These are phyloP conservation scores for Danaus chrysippus DNA, from an alignment of 2,888 invertebrate genomes.

Conservation along the genomic window DNA sequence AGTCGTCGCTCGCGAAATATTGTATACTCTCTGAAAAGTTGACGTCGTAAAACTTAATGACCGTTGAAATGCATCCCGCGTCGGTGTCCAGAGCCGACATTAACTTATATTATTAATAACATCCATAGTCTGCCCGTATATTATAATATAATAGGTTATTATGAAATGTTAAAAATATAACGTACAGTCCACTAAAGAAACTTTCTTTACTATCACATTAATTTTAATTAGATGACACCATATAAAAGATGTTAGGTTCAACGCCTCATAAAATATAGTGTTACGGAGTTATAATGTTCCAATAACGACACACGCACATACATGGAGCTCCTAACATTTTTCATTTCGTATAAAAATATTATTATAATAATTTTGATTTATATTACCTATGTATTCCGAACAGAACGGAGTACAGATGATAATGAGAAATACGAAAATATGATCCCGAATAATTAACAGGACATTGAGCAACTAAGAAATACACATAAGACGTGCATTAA, in stretches of 20 bases:
- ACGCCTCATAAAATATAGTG: too few relatives aligned
- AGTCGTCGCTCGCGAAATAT: slow-evolving; percentile 39
- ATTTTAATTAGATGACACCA: slow-evolving; percentile 5
- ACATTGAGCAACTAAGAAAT: too few relatives aligned
- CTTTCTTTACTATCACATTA: not conserved
- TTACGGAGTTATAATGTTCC: too few relatives aligned
- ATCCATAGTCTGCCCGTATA: not conserved
- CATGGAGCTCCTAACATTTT: too few relatives aligned
- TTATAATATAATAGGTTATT: not conserved
- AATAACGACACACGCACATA: too few relatives aligned
- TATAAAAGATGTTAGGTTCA: not conserved
- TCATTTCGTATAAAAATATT: too few relatives aligned
- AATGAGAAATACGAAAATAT: too few relatives aligned
- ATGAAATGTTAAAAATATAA: not conserved
- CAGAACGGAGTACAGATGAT: too few relatives aligned
- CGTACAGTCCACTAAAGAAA: not conserved
- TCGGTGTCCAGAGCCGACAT: slow-evolving; percentile 21
- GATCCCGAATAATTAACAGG: too few relatives aligned
- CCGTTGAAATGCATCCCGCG: slow-evolving; percentile 49
- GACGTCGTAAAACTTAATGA: slow-evolving; percentile 58
- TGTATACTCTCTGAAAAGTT: slow-evolving; percentile 58
- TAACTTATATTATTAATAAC: slow-evolving; percentile 15
- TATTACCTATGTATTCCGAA: too few relatives aligned
- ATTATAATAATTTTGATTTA: too few relatives aligned
- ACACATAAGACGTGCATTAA: too few relatives aligned